These are phyloP conservation scores for Sylvietta virens DNA, from an alignment of 2,113 vertebrate genomes.

Conservation along the genomic window DNA sequence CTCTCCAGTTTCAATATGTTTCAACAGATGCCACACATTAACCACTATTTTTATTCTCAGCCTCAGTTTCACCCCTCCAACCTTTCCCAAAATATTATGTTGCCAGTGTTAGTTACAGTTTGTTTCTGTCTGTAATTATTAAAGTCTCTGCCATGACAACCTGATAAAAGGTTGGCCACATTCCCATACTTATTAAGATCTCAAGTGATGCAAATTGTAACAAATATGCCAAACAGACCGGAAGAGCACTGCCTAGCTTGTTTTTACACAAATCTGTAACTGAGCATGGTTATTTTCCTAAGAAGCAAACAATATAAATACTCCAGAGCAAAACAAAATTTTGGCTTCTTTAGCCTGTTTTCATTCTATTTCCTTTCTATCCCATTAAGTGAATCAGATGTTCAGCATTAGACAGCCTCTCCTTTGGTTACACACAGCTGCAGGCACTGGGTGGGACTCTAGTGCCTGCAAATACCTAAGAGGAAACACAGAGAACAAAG, in stretches of 20 bases:
- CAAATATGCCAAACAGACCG: slow-evolving; percentile 25
- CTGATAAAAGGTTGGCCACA: slow-evolving; percentile 49
- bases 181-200: slow-evolving; percentile 46
- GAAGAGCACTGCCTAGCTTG: background rate
- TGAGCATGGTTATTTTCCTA: background rate
- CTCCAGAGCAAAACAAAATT: slow-evolving; percentile 18
- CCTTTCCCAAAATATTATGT: slow-evolving; percentile 59
- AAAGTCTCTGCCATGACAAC: slow-evolving; percentile 49
- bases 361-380: background rate
- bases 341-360: slow-evolving; percentile 19
- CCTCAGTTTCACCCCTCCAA: slow-evolving; percentile 33
- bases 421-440: slow-evolving; percentile 43
- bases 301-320: slow-evolving; percentile 38
- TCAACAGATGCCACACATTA: slow-evolving; percentile 50
- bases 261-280: slow-evolving; percentile 30
- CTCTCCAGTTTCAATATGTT: slow-evolving; percentile 38
- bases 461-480: slow-evolving; percentile 33
- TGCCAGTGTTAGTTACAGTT: slow-evolving; percentile 58
- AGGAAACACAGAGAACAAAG: slow-evolving; percentile 35
- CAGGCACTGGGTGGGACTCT: slow-evolving; percentile 42
- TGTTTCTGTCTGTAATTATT: slow-evolving; percentile 60
- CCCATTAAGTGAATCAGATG: slow-evolving; percentile 22
- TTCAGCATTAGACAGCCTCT: slow-evolving; percentile 14
- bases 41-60: slow-evolving; percentile 49
- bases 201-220: slow-evolving; percentile 52